phyloP scores from a whole-genome alignment of 2,888 invertebrate species.

The Phyllotreta striolata region DNA sequence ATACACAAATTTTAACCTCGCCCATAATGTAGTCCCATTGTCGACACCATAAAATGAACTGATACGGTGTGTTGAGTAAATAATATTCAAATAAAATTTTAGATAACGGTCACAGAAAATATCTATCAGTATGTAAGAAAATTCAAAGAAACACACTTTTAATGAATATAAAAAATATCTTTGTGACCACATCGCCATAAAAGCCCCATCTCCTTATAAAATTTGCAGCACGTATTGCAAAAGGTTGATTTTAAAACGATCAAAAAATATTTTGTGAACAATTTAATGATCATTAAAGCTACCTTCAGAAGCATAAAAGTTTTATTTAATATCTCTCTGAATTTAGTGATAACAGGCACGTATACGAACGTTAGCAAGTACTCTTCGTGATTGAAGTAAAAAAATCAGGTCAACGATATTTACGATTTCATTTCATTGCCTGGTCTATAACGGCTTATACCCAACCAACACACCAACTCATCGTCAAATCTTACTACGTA shows the following conservation, averaged over 20 bases:
- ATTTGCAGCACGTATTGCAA: too few species aligned
- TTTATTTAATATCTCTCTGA: background rate
- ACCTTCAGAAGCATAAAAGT: background rate
- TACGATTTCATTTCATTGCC: constrained; percentile 8
- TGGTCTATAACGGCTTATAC: constrained; percentile 34
- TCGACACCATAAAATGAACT: constrained; percentile 13
- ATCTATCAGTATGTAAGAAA: too few species aligned
- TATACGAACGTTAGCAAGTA: too few species aligned
- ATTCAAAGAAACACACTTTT: too few species aligned
- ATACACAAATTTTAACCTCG: constrained; percentile 25
- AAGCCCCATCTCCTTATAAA: too few species aligned
- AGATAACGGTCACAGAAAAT: too few species aligned
- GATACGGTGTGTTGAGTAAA: constrained; percentile 5
- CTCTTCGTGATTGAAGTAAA: background rate
- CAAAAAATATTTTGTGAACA: too few species aligned
- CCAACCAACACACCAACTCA: constrained; percentile 45
- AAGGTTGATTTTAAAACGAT: too few species aligned
- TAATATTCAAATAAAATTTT: too few species aligned
- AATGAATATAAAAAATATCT: too few species aligned
- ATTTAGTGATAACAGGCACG: background rate
- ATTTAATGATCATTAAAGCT: too few species aligned
- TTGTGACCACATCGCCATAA: too few species aligned
- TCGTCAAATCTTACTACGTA: constrained; percentile 58
- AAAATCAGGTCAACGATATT: constrained; percentile 18
- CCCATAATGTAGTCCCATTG: constrained; percentile 11